Percentiles rank a stretch among this genome's conserved stretches.
phyloP scores from a whole-genome alignment of 2,888 invertebrate species.

The Ditula angustiorana region DNA sequence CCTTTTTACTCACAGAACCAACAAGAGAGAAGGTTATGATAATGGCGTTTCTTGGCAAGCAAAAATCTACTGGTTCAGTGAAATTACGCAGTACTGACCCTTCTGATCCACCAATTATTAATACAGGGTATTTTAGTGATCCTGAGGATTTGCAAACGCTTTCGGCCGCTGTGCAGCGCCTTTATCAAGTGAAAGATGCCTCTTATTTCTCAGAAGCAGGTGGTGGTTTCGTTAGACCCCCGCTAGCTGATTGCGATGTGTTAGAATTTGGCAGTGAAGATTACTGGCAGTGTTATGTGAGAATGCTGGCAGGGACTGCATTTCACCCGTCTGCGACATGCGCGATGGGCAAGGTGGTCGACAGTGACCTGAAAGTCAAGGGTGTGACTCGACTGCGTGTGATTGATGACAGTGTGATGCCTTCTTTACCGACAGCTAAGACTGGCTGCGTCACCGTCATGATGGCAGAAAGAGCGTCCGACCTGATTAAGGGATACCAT shows the following conservation, averaged over 20 bases:
- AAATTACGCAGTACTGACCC: conserved; percentile 28
- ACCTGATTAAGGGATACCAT: conserved; percentile 40
- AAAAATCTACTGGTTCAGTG: conserved; percentile 30
- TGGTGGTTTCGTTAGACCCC: conserved; percentile 13
- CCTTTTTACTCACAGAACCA: neutral
- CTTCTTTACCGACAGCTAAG: conserved; percentile 39
- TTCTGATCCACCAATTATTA: conserved; percentile 23
- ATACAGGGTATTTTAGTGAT: conserved; percentile 18
- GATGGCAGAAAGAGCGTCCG: conserved; percentile 44
- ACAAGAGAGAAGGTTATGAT: conserved; percentile 14
- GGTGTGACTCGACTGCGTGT: conserved; percentile 42
- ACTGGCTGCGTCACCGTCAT: conserved; percentile 41
- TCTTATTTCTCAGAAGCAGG: neutral
- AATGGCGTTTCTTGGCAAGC: conserved; percentile 4
- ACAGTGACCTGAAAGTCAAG: conserved; percentile 36
- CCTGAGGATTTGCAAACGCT: conserved; percentile 22
- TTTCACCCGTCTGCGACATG: conserved; percentile 74
- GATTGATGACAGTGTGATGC: conserved; percentile 43
- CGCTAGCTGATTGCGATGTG: conserved; percentile 72
- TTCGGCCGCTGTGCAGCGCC: conserved; percentile 5
- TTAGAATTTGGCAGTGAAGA: conserved; percentile 71
- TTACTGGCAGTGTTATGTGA: conserved; percentile 84
- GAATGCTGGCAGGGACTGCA: conserved; percentile 79
- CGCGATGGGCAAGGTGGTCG: conserved; percentile 40
- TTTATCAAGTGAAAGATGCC: neutral